Evolutionary conservation across 2,797 vertebrate genomes (phyloP), one percentile per base, ranked within the genome.

Genomic region (Sebastes cheni): DNA sequence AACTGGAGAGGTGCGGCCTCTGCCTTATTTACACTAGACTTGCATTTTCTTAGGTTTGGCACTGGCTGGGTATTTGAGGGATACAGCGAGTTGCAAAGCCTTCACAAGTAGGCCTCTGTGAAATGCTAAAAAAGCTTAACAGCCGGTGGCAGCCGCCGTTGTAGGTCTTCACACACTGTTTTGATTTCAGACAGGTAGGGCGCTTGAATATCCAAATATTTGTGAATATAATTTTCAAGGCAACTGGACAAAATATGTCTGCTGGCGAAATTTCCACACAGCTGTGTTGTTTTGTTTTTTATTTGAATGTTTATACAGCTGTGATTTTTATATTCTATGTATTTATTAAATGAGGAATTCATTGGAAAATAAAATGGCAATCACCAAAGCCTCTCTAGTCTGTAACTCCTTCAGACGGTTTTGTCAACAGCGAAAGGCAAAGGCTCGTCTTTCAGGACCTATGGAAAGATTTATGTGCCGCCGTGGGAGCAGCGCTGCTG

Each of bases 1-100:
- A 91, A 88, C 89, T 86, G 84, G 86, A 90, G 89, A 94, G 86
- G 85, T 92, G 92, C 85, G 82, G 91, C 92, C 92, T 92, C 82
- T 72, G 86, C 85, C 86, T 86, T 87, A 87, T 93, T 93, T 92
- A 87, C 91, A 88, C 90, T 91, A 83, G 84, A 69, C 87, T 84
- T 72, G 82, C 79, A 88, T 92, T 93, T 93, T 89, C 85, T 93
- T 91, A 91, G 85, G 86, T 88, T 90, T 91, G 87, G 89, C 91
- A 88, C 71, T n/a, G 76, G 74, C 42, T 22, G 39, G 13, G 55
- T 68, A 77, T 89, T 84, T 88, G 80, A 89, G 79, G 84, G 77
- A 86, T 67, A 73, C 39, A 83, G 66, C 72, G 76, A 88, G 83
- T 86, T 85, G 78, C 62, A 62, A 81, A 81, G 64, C 68, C 67